Evolutionary conservation across 2,113 vertebrate species (phyloP), one percentile per base, ranked within the genome.

Genomic region (Arenaria interpres): DNA sequence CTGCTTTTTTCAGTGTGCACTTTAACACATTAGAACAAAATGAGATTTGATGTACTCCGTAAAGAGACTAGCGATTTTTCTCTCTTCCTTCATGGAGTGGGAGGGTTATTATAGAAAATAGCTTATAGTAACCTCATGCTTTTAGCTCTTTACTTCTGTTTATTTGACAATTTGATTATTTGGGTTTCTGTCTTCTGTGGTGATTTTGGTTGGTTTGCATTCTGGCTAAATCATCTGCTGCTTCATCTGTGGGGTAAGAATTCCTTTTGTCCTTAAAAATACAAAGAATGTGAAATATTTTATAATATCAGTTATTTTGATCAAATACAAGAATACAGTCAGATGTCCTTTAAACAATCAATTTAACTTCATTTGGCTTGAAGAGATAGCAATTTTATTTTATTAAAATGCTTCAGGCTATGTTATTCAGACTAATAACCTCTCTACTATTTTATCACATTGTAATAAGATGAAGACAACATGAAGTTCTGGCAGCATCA

Each of bases 21-120:
- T 96, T 96, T 97, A 98, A 96, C 94, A 97, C 95, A 96, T 97
- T 97, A 96, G 89, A 95, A 37, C 23, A 96, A 97, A 96, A 97
- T 94, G 93, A 97, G 94, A 95, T 91, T 91, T 97, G 84, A 97
- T 95, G 93, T 91, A 95, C 74, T 97, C 67, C 69, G 43, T 81
- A 97, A 95, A 93, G 93, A 97, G 93, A 95, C 84, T 94, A 91
- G 88, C 12, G 63, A 90, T 95, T 97, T 97, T 98, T 91, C 81
- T 94, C 91, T 96, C 93, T 93, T 89, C 93, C 96, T 96, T 69
- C 88, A 82, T 82, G 91, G 62, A 89, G 77, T 93, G 17, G 96
- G 73, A 97, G 83, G 60, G 56, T 91, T 97, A 95, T 96, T 97
- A 96, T 22, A 90, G 93, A 92, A 97, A 97, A 97, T 85, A 94